Conservation (phyloP, 2,888 invertebrate species). For the Drosophila maculinotata region DNA sequence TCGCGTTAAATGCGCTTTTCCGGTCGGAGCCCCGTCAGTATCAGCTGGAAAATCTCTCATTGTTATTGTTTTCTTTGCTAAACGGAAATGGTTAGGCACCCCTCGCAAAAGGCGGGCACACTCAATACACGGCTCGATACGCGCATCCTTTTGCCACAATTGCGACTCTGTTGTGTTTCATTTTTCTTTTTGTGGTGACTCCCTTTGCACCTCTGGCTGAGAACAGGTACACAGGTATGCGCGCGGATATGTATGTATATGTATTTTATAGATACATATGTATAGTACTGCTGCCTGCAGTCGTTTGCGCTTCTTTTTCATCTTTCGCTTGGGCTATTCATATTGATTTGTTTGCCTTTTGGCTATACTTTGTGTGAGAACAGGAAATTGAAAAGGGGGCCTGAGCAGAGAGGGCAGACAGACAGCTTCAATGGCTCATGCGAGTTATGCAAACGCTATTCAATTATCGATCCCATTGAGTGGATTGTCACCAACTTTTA, state of each 20-base stretch:
- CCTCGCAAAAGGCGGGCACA: slow-evolving; percentile 48
- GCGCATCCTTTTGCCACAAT: slow-evolving; percentile 42
- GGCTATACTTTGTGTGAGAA: slow-evolving; percentile 58
- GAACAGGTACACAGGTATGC: slow-evolving; percentile 39
- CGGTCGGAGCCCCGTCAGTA: slow-evolving; percentile 56
- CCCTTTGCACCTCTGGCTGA: slow-evolving; percentile 47
- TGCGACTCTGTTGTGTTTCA: slow-evolving; percentile 30
- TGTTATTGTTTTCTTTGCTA: slow-evolving; percentile 78
- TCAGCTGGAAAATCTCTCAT: slow-evolving; percentile 62
- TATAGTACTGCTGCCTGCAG: slow-evolving; percentile 18
- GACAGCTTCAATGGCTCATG: slow-evolving; percentile 26
- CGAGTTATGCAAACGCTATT: slow-evolving; percentile 54
- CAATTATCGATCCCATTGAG: slow-evolving; percentile 39
- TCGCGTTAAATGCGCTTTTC: slow-evolving; percentile 81
- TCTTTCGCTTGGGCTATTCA: slow-evolving; percentile 46
- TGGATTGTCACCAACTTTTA: slow-evolving; percentile 55
- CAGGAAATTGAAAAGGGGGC: slow-evolving; percentile 66
- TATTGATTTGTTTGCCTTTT: slow-evolving; percentile 76
- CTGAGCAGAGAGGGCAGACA: slow-evolving; percentile 10
- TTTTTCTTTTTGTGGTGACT: slow-evolving; percentile 28
- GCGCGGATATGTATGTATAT: slow-evolving; percentile 4
- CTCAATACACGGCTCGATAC: slow-evolving; percentile 28
- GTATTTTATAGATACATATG: too few relatives aligned
- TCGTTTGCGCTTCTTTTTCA: slow-evolving; percentile 55
- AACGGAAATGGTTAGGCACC: slow-evolving; percentile 80